Conservation (phyloP, 2,888 invertebrate species). For the Hydropsyche betteni region DNA sequence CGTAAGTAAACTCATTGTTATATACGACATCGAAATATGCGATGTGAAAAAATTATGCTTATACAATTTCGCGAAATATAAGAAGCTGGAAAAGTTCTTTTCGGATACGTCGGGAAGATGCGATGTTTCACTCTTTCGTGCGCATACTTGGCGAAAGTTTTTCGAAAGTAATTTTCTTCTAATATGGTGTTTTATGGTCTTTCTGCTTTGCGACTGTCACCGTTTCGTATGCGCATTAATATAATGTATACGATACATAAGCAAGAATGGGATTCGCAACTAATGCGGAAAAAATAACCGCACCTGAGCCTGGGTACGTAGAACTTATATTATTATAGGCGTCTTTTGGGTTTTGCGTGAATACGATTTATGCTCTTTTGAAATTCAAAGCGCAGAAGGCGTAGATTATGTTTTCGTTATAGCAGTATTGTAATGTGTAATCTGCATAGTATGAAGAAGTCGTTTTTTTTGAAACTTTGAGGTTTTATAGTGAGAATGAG, state of each 20-base stretch:
- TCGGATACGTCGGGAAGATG: not conserved
- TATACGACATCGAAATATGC: no score
- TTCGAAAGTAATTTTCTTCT: conserved; percentile 25
- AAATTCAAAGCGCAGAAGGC: no score
- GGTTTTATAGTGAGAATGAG: no score
- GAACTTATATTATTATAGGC: not conserved
- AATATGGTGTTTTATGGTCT: conserved; percentile 24
- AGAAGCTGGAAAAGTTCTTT: conserved; percentile 15
- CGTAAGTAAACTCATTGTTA: no score
- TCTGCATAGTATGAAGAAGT: no score
- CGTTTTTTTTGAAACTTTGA: no score
- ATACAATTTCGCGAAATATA: not conserved
- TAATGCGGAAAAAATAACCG: not conserved
- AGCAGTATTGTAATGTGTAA: no score
- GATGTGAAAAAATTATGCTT: no score
- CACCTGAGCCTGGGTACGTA: not conserved
- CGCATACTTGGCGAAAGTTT: conserved; percentile 22
- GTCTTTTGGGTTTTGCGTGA: no score
- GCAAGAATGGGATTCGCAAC: not conserved
- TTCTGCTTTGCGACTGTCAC: not conserved
- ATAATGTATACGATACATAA: not conserved
- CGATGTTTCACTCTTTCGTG: not conserved
- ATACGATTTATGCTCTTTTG: no score
- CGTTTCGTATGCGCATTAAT: not conserved
- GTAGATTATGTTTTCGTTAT: no score